These are phyloP conservation scores for Drosophila burlai DNA, from an alignment of 1,140 invertebrate species.

Conservation along the genomic window DNA sequence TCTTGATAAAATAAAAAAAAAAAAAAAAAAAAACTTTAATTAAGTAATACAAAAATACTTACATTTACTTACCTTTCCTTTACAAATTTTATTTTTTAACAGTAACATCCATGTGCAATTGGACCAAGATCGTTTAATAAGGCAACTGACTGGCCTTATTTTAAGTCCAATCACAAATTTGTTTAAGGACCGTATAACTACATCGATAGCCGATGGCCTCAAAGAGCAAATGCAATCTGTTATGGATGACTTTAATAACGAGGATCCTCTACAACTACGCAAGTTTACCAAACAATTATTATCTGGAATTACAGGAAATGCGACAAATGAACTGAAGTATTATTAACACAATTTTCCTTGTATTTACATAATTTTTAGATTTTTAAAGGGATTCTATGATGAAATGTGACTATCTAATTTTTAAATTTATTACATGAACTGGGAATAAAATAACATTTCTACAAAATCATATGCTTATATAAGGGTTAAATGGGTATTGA, in stretches of 20 bases:
- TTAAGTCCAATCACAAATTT: conserved; percentile 78
- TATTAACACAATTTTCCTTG: neutral
- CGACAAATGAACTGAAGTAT: neutral
- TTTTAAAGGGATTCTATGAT: too few relatives aligned
- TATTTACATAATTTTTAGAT: too few relatives aligned
- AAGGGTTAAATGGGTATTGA: too few relatives aligned
- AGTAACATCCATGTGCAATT: conserved; percentile 78
- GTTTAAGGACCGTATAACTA: conserved; percentile 77
- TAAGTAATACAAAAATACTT: too few relatives aligned
- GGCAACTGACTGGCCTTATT: conserved; percentile 70
- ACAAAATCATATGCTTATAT: too few relatives aligned
- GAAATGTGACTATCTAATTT: too few relatives aligned
- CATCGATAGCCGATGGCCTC: conserved; percentile 75
- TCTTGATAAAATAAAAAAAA: too few relatives aligned
- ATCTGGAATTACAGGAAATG: conserved; percentile 58
- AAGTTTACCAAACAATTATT: conserved; percentile 71
- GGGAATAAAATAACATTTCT: too few relatives aligned
- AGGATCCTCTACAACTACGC: conserved; percentile 70
- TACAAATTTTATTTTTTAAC: conserved; percentile 6
- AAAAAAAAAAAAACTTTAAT: too few relatives aligned
- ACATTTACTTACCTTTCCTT: too few relatives aligned
- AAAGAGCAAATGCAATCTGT: conserved; percentile 77
- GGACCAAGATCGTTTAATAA: conserved; percentile 68
- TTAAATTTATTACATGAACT: too few relatives aligned
- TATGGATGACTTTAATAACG: conserved; percentile 77